phyloP scores from a whole-genome alignment of 2,797 vertebrate genomes.

The Microchirus variegatus region DNA sequence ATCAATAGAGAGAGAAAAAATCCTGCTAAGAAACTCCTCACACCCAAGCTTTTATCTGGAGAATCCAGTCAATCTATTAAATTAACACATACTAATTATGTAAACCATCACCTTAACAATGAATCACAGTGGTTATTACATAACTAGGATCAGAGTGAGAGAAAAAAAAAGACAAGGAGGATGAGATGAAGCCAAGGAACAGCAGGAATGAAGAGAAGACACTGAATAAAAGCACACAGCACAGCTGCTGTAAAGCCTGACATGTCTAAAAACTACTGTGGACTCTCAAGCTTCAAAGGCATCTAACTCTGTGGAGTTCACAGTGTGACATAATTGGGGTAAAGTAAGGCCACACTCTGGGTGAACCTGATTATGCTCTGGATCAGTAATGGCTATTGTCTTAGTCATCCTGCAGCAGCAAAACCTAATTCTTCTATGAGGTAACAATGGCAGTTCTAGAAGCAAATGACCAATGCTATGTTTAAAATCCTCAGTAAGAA shows the following conservation, averaged over 20 bases:
- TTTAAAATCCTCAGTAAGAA: constrained; percentile 5
- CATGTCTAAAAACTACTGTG: constrained; percentile 19
- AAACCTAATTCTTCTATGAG: not conserved
- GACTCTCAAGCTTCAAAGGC: constrained; percentile 26
- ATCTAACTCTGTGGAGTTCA: constrained; percentile 16
- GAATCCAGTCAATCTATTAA: not conserved
- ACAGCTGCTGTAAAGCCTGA: constrained; percentile 23
- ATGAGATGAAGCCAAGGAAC: not conserved
- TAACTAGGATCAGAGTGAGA: not conserved
- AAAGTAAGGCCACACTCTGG: constrained; percentile 32
- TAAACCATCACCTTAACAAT: not conserved
- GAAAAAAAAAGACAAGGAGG: not conserved
- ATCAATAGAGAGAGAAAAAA: constrained; percentile 1
- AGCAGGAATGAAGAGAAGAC: constrained; percentile 12
- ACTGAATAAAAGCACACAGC: constrained; percentile 2
- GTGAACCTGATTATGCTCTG: constrained; percentile 44
- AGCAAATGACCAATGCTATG: constrained; percentile 12
- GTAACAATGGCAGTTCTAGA: constrained; percentile 11
- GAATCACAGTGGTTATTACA: not conserved
- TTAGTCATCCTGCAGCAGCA: not conserved
- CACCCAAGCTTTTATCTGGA: not conserved
- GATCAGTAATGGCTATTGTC: constrained; percentile 45
- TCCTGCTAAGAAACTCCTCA: not conserved
- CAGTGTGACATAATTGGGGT: constrained; percentile 23
- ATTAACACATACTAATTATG: not conserved